Evolutionary conservation across 2,888 invertebrate genomes (phyloP).

Genomic region (Druceiella hillmani): DNA sequence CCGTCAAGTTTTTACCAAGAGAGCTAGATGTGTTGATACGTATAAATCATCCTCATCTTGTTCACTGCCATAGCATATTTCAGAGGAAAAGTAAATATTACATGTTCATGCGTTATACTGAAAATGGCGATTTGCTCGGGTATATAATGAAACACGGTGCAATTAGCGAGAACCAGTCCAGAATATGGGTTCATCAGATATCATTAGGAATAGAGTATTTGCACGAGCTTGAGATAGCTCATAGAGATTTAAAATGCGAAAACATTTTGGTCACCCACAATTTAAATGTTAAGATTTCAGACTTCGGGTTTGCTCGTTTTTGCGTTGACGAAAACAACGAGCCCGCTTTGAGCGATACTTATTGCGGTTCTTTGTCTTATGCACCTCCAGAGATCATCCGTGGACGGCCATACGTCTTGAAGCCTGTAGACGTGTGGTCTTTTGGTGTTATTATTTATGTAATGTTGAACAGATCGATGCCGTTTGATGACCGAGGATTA

Average conservation of each 20-base stretch:
- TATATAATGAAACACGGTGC: constrained; percentile 64
- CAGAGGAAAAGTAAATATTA: constrained; percentile 66
- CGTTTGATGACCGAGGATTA: constrained; percentile 74
- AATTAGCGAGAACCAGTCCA: constrained; percentile 61
- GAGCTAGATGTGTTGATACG: constrained; percentile 73
- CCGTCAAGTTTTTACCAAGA: constrained; percentile 74
- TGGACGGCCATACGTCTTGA: constrained; percentile 67
- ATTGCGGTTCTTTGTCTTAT: constrained; percentile 83
- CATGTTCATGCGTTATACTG: constrained; percentile 72
- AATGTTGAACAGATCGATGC: constrained; percentile 75
- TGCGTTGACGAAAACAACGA: constrained; percentile 37
- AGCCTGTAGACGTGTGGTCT: constrained; percentile 75
- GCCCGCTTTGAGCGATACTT: constrained; percentile 64
- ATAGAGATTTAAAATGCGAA: constrained; percentile 80
- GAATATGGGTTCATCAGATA: constrained; percentile 69
- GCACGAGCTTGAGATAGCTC: constrained; percentile 67
- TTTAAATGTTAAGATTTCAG: constrained; percentile 73
- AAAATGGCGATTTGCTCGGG: constrained; percentile 73
- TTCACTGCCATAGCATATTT: constrained; percentile 73
- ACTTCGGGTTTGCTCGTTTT: constrained; percentile 71
- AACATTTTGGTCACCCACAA: constrained; percentile 67
- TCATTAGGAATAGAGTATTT: constrained; percentile 64
- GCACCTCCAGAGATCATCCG: constrained; percentile 81
- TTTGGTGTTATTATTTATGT: constrained; percentile 75
- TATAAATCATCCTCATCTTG: constrained; percentile 73